These are phyloP conservation scores for Cataglyphis albicans DNA, from an alignment of 2,888 invertebrate species.

Conservation along the genomic window DNA sequence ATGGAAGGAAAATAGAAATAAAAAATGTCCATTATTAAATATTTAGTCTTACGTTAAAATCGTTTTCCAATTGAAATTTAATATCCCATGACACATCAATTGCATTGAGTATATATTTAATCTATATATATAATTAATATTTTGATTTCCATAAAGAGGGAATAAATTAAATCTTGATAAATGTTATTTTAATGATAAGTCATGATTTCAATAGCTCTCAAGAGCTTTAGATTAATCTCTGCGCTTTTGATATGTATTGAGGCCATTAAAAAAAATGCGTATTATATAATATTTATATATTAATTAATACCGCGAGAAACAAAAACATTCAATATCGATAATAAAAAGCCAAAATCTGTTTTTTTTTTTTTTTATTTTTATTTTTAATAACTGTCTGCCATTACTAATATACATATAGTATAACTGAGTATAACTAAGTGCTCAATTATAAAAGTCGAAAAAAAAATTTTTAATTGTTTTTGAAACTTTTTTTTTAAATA, in stretches of 20 bases:
- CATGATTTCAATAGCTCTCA: conserved; percentile 16
- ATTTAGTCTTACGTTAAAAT: not conserved
- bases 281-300: conserved; percentile 12
- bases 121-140: conserved; percentile 33
- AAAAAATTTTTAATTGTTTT: no score
- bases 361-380: no score
- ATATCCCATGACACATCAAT: not conserved
- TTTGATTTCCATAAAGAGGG: conserved; percentile 13
- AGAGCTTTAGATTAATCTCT: conserved; percentile 24
- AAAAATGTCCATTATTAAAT: not conserved
- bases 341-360: not conserved
- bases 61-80: conserved; percentile 21
- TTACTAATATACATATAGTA: no score
- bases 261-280: conserved; percentile 15
- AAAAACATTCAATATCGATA: not conserved
- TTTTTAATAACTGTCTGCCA: no score
- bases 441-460: no score
- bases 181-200: conserved; percentile 30
- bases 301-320: not conserved
- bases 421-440: no score
- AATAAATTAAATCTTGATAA: conserved; percentile 21
- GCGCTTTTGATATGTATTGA: not conserved
- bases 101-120: conserved; percentile 32
- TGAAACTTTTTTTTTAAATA: no score
- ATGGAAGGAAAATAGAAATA: not conserved